These are phyloP conservation scores for Coelopa frigida DNA, from an alignment of 1,140 invertebrate species.

Conservation along the genomic window DNA sequence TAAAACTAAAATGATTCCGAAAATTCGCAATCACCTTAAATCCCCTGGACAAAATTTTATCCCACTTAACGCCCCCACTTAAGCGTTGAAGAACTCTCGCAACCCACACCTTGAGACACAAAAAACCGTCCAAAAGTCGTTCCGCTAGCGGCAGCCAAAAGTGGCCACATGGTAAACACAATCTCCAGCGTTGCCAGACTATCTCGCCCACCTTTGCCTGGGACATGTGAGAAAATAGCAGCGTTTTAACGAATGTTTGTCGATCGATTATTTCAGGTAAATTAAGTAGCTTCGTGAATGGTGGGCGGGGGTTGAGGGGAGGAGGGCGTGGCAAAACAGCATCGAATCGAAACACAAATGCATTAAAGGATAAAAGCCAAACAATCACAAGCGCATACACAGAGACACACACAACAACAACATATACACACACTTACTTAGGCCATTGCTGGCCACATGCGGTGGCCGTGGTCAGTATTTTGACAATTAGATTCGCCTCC, in stretches of 20 bases:
- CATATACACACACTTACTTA: slow-evolving; percentile 1
- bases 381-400: background rate
- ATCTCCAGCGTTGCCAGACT: too few species aligned
- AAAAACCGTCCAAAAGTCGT: too few species aligned
- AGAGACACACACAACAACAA: background rate
- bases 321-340: background rate
- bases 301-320: background rate
- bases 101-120: too few species aligned
- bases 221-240: slow-evolving; percentile 7
- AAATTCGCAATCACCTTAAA: too few species aligned
- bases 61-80: too few species aligned
- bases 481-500: background rate
- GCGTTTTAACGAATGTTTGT: slow-evolving; percentile 3
- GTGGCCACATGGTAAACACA: too few species aligned
- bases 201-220: too few species aligned
- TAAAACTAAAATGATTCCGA: too few species aligned
- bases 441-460: background rate
- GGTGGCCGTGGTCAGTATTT: slow-evolving; percentile 1
- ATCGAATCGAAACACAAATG: background rate
- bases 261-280: slow-evolving; percentile 13
- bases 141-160: too few species aligned
- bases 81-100: too few species aligned
- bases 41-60: too few species aligned
- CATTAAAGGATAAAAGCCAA: slow-evolving; percentile 4
- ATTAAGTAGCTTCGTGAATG: slow-evolving; percentile 10